Base-by-base conservation (phyloP, 2,797 vertebrate genomes). In the Catamblyrhynchus diadema region DNA sequence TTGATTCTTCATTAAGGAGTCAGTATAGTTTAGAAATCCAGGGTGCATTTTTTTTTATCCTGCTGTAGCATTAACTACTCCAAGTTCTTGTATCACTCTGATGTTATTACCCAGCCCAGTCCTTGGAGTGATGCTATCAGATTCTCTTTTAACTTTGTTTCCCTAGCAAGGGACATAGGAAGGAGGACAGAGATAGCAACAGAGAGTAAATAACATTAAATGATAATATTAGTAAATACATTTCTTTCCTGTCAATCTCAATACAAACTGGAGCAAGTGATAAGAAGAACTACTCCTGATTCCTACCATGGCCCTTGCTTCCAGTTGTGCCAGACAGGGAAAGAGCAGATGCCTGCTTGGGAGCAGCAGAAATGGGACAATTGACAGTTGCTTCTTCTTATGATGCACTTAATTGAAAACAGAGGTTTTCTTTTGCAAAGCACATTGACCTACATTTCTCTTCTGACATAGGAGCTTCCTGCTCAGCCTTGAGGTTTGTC, bases 241-340 rank as follows among this genome's bases (percentile, higher is more conserved):
- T 86, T 92, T 88, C 15, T 94, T 93, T 83, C 94, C 92, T 93
- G 61, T 56, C 47, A 53, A 39, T 82, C 60, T 61, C 69, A 78
- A 13, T n/a, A 71, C 65, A 74, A 86, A 81, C 79, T 82, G 91
- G 62, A 85, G n/a, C 50, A 62, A 83, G 51, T 2, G 75, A 91
- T 95, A 96, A 93, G 89, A 21, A 78, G n/a, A 89, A n/a, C 37
- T 35, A 39, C 37, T 41, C 17, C 53, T 56, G 45, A 22, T 8
- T 77, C 53, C 75, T 78, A 5, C 8, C 2, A 2, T 25, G 37
- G 24, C 23, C 25, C 20, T 61, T 77, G 9, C 20, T 80, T 42
- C 33, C 60, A 82, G 18, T 1, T 45, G n/a, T 47, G 59, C 30
- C 22, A 77, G 17, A n/a, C 6, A 14, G 41, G 35, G 37, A 64